These are phyloP conservation scores for Zapornia atra DNA, from an alignment of 2,113 vertebrate species.

Conservation along the genomic window DNA sequence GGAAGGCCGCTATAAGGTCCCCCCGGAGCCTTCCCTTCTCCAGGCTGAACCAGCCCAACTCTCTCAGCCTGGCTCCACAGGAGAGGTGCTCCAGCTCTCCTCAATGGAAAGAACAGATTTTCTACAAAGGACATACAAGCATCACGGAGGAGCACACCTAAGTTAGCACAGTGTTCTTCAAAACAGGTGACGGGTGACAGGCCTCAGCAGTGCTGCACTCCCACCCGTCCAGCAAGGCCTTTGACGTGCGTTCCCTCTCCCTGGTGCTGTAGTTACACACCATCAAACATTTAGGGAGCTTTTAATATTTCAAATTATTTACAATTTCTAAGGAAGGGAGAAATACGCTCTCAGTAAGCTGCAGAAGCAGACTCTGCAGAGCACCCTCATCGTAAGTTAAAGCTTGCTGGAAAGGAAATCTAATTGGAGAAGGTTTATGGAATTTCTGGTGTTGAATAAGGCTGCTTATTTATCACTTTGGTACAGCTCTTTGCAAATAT, in stretches of 20 bases:
- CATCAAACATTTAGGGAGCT: neutral
- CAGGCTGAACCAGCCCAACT: no score
- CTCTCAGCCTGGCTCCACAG: no score
- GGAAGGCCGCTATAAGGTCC: no score
- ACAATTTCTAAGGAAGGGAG: neutral
- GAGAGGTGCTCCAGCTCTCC: neutral
- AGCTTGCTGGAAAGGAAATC: neutral
- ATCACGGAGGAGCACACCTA: rapidly evolving
- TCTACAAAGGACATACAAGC: rapidly evolving
- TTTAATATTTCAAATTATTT: neutral
- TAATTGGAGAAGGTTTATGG: neutral
- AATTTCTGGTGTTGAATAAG: neutral
- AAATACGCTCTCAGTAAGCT: neutral
- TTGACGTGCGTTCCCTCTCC: neutral
- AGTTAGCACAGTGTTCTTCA: neutral
- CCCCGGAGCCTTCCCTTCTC: no score
- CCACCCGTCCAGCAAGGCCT: neutral
- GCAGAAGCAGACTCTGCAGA: neutral
- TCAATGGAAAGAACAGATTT: neutral
- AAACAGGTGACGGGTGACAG: neutral
- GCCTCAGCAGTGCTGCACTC: neutral
- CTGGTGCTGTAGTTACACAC: rapidly evolving
- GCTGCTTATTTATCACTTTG: conserved; percentile 57
- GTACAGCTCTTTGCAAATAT: conserved; percentile 28
- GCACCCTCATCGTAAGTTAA: rapidly evolving